phyloP scores from a whole-genome alignment of 2,797 vertebrate species.

The Hylomyscus alleni region DNA sequence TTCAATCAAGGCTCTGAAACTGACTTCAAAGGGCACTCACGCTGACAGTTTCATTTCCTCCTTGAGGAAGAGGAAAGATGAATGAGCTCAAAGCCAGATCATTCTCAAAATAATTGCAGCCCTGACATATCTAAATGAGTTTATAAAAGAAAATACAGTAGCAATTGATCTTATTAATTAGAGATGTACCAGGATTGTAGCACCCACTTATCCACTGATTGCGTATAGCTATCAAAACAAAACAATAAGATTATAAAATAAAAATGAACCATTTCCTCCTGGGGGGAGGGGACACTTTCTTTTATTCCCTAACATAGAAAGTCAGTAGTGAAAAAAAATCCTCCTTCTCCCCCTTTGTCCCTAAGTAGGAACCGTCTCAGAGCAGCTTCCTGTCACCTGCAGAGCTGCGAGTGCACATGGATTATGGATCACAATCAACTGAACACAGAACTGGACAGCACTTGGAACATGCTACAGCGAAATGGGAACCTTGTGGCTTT shows the following conservation, averaged over 20 bases:
- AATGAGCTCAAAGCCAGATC: constrained; percentile 89
- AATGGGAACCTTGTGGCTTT: constrained; percentile 25
- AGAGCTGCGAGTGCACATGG: background rate
- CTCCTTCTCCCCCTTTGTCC: background rate
- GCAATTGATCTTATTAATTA: constrained; percentile 91
- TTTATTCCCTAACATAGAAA: constrained; percentile 39
- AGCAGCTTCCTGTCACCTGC: background rate
- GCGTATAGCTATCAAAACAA: constrained; percentile 87
- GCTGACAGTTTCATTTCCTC: constrained; percentile 89
- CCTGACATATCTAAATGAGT: constrained; percentile 90
- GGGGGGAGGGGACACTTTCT: constrained; percentile 67
- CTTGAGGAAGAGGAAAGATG: constrained; percentile 88
- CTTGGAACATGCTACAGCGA: constrained; percentile 51
- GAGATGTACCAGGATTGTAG: constrained; percentile 86
- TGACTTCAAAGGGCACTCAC: constrained; percentile 90
- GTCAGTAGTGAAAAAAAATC: background rate
- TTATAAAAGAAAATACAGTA: constrained; percentile 90
- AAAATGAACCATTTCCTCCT: constrained; percentile 83
- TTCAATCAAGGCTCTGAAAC: constrained; percentile 88
- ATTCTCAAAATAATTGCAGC: constrained; percentile 90
- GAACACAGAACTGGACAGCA: constrained; percentile 68
- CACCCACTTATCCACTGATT: constrained; percentile 85
- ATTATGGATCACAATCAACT: constrained; percentile 46
- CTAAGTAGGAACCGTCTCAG: background rate
- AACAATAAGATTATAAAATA: constrained; percentile 70